Conservation (phyloP, 2,888 invertebrate genomes). For the Euplexia lucipara region DNA sequence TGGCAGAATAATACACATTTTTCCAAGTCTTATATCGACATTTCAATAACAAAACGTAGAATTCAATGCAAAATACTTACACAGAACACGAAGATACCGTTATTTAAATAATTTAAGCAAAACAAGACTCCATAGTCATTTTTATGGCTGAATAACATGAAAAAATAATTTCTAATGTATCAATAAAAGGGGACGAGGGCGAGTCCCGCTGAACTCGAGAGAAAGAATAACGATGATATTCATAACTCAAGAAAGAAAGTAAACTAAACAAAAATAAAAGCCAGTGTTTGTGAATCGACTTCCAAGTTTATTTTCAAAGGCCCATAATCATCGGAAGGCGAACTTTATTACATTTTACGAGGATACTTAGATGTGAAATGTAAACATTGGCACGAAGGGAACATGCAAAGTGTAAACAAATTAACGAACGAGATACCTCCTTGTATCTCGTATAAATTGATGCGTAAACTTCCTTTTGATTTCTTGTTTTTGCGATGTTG, state of each 20-base stretch:
- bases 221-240: constrained; percentile 82
- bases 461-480: constrained; percentile 74
- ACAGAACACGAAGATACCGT: constrained; percentile 32
- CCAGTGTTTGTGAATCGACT: constrained; percentile 79
- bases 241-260: constrained; percentile 80
- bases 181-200: constrained; percentile 73
- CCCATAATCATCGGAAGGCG: constrained; percentile 84
- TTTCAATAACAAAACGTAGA: constrained; percentile 20
- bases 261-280: constrained; percentile 86
- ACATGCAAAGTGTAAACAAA: constrained; percentile 86
- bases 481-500: constrained; percentile 70
- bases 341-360: constrained; percentile 83
- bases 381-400: constrained; percentile 80
- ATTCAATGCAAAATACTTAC: constrained; percentile 37
- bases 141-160: constrained; percentile 63
- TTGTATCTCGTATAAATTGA: constrained; percentile 73
- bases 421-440: constrained; percentile 78
- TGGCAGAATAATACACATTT: background rate
- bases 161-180: constrained; percentile 74
- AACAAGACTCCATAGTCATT: constrained; percentile 63
- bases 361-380: constrained; percentile 78
- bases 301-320: constrained; percentile 86
- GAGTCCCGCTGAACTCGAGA: constrained; percentile 72
- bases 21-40: background rate
- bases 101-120: constrained; percentile 66